Conservation (phyloP, 2,113 vertebrate genomes). For the Oreotrochilus melanogaster region DNA sequence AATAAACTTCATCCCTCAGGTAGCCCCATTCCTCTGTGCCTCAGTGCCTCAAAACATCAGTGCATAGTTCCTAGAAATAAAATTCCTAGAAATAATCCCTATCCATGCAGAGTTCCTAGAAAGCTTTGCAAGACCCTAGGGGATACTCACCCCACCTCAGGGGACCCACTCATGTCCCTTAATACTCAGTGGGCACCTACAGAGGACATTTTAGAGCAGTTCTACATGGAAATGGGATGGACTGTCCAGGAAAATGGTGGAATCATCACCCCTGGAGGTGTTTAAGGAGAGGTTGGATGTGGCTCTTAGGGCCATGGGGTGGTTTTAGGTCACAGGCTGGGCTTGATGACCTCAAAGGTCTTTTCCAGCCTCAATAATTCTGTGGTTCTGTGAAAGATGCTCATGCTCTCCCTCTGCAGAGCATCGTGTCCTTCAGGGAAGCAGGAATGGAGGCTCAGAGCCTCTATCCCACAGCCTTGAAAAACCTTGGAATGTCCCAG, state of each 20-base stretch:
- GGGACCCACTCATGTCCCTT: background rate
- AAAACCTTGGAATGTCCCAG: background rate
- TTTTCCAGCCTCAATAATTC: no score
- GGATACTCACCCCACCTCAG: background rate
- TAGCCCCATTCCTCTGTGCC: accelerated
- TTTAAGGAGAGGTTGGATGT: no score
- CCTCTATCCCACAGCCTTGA: background rate
- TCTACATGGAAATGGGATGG: background rate
- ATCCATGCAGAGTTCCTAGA: background rate
- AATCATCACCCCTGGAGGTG: no score
- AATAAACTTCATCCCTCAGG: background rate
- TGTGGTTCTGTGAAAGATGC: background rate
- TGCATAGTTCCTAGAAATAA: no score
- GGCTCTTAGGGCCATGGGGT: no score
- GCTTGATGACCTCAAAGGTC: no score
- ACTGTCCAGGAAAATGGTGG: no score
- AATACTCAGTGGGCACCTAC: accelerated
- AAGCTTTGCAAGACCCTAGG: no score
- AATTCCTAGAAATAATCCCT: no score
- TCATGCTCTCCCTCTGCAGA: background rate
- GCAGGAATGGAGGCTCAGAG: accelerated
- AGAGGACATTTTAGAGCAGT: background rate
- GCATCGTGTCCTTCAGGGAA: accelerated
- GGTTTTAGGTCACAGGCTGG: no score
- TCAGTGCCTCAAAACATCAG: background rate